These are phyloP conservation scores for Physeter macrocephalus DNA, from an alignment of 2,113 vertebrate genomes.

Conservation along the genomic window DNA sequence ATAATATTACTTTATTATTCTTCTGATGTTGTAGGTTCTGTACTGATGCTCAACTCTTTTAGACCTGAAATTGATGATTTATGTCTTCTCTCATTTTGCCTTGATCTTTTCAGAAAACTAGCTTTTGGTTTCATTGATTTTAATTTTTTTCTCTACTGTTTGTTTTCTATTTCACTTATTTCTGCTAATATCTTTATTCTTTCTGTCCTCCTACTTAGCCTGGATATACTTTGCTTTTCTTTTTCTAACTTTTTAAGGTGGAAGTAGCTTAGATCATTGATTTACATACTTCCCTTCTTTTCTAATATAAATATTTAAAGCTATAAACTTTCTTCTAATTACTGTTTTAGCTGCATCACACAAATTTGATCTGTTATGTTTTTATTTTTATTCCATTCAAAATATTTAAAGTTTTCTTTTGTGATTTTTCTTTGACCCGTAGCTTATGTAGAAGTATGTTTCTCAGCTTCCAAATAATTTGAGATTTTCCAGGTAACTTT, in stretches of 20 bases:
- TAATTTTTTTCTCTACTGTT: not conserved
- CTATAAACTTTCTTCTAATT: not conserved
- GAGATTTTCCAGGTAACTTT: not conserved
- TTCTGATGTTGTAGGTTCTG: not conserved
- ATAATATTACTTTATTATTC: not conserved
- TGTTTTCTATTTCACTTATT: not conserved
- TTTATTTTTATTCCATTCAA: not conserved
- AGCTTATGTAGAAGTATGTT: not conserved
- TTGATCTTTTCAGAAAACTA: not conserved
- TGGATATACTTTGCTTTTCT: not conserved
- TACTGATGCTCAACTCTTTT: not conserved
- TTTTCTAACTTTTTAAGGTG: not conserved
- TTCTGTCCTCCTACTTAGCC: not conserved
- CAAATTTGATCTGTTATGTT: not conserved
- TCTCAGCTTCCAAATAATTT: not conserved
- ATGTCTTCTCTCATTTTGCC: not conserved
- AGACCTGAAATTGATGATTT: not conserved
- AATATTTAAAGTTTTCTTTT: not conserved
- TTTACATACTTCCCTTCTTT: not conserved
- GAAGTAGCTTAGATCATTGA: not conserved
- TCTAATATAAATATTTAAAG: not conserved
- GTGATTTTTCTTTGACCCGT: not conserved
- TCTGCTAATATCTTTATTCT: not conserved
- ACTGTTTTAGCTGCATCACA: not conserved
- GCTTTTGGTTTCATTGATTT: not conserved